phyloP scores from a whole-genome alignment of 2,113 vertebrate genomes.

The Chaetodon trifascialis region DNA sequence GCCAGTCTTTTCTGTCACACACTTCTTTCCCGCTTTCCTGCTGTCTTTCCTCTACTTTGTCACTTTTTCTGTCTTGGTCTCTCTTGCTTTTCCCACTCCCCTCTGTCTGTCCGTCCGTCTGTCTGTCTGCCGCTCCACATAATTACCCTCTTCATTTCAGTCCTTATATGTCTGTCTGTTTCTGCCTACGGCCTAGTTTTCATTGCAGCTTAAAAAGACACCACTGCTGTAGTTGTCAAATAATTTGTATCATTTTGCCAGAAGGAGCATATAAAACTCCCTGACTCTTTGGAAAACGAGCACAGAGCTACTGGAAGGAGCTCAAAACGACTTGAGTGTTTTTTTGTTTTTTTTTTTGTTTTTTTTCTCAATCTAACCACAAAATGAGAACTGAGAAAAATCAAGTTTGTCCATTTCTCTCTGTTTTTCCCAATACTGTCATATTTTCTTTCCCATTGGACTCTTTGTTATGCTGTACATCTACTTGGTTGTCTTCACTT shows the following conservation, averaged over 20 bases:
- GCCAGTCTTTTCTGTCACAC: slow-evolving; percentile 16
- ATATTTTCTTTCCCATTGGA: not conserved
- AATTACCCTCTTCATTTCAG: slow-evolving; percentile 22
- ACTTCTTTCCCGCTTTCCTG: not conserved
- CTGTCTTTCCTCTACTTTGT: not conserved
- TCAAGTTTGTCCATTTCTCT: not conserved
- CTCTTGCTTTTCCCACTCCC: not conserved
- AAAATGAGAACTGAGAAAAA: not conserved
- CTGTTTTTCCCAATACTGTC: not conserved
- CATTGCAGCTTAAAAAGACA: slow-evolving; percentile 40
- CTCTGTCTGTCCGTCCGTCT: not conserved
- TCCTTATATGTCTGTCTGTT: slow-evolving; percentile 27
- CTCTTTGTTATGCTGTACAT: not conserved
- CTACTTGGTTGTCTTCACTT: not conserved
- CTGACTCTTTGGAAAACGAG: slow-evolving; percentile 36
- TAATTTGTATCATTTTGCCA: slow-evolving; percentile 52
- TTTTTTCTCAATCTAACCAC: not conserved
- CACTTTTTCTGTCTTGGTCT: slow-evolving; percentile 3
- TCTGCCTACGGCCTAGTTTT: slow-evolving; percentile 46
- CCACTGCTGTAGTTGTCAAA: slow-evolving; percentile 30
- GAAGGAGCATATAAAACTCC: slow-evolving; percentile 34
- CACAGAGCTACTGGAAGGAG: slow-evolving; percentile 3
- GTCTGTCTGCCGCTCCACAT: slow-evolving; percentile 7
- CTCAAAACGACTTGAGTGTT: slow-evolving; percentile 5
- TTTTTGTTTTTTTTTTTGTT: not conserved